Evolutionary conservation across 2,888 invertebrate genomes (phyloP), one percentile per base, ranked within the genome.

Genomic region (Cancer borealis): DNA sequence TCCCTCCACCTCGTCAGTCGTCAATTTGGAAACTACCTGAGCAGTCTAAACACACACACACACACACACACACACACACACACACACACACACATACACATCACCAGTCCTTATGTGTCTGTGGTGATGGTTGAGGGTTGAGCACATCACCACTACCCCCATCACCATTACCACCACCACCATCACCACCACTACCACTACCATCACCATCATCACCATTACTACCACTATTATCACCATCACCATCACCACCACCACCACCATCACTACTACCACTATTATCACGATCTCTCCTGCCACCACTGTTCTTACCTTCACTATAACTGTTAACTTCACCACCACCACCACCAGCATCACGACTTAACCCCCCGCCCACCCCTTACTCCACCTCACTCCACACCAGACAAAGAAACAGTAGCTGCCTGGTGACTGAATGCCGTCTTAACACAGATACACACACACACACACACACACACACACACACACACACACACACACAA

Each of bases 81-180:
- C 89, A 89, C 89, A 89, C 89, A 89, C 89, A 89, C 89, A 89
- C 45, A 87, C 87, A 87, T 21, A 87, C 46, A 87, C 88, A 39
- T 39, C 39, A 39, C 39, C 39, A 39, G 14, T 66, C 66, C n/a
- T 5, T 66, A 14, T 66, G 66, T 14, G 21, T 3, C 66, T 5
- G 66, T 21, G 66, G 66, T 21, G 17, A 21, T 66, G 14, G 66
- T 5, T 66, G 66, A 66, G 8, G 0, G 17, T 66, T 66, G 21
- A 66, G 66, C 66, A 54, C 54, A 54, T 54, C 54, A 66, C 66
- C n/a, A n/a, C n/a, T n/a, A n/a, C n/a, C n/a, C 79, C 54, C 10
- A 14, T 54, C 54, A 54, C 14, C 54, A 54, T 14, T 54, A 30
- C 79, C 12, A 12, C 30, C 26, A 79, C 26, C 30, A 79, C 5